Evolutionary conservation across 2,888 invertebrate genomes (phyloP).

Genomic region (Saturnia japonica): DNA sequence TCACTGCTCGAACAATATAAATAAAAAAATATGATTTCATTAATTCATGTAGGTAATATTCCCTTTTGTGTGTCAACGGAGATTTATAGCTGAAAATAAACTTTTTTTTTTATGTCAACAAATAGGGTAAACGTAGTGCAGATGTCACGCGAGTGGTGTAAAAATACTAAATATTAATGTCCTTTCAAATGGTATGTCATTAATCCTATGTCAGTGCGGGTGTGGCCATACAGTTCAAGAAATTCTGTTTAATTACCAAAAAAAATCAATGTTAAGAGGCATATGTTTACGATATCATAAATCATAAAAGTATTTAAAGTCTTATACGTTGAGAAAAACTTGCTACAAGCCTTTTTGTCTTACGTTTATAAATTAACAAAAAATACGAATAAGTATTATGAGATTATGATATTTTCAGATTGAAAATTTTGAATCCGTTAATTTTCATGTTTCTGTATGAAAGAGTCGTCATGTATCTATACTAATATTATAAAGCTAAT

Average conservation of each 20-base stretch:
- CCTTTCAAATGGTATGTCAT: constrained; percentile 38
- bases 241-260: neutral
- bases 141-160: constrained; percentile 39
- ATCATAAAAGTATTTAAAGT: neutral
- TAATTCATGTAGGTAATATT: neutral
- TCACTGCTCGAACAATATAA: neutral
- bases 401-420: too few relatives aligned
- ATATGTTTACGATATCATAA: neutral
- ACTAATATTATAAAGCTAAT: too few relatives aligned
- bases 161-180: constrained; percentile 36
- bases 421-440: too few relatives aligned
- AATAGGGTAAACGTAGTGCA: constrained; percentile 26
- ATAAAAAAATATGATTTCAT: neutral
- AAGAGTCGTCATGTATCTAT: too few relatives aligned
- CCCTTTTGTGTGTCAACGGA: neutral
- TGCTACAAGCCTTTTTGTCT: too few relatives aligned
- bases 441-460: too few relatives aligned
- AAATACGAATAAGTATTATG: too few relatives aligned
- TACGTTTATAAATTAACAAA: too few relatives aligned
- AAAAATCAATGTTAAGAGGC: neutral
- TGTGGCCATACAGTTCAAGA: constrained; percentile 29
- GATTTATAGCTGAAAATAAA: constrained; percentile 20
- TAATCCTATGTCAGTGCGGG: constrained; percentile 44
- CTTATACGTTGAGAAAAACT: neutral
- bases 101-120: constrained; percentile 16